These are phyloP conservation scores for Dicrurus megarhynchus DNA, from an alignment of 2,113 vertebrate species.

Conservation along the genomic window DNA sequence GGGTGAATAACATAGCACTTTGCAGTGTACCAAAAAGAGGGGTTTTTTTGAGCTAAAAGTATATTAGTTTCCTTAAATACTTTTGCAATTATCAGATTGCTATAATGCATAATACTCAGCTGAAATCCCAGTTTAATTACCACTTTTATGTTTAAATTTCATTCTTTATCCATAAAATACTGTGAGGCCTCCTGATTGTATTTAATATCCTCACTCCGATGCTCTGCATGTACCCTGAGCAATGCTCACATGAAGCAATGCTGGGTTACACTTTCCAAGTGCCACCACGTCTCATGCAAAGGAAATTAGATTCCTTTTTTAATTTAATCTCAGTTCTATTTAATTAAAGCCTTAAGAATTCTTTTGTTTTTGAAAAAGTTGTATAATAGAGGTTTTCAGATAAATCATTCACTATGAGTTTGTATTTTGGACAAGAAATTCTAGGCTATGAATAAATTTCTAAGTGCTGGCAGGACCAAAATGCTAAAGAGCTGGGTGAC, in stretches of 20 bases:
- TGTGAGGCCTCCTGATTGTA: background rate
- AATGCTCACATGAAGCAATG: background rate
- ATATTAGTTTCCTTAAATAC: background rate
- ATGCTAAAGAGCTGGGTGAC: slow-evolving; percentile 23
- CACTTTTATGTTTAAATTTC: background rate
- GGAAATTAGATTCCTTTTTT: slow-evolving; percentile 65
- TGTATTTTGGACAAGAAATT: slow-evolving; percentile 53
- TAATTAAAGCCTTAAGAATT: slow-evolving; percentile 70
- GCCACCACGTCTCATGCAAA: slow-evolving; percentile 12
- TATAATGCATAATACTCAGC: background rate
- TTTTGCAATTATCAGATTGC: background rate
- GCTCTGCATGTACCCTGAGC: slow-evolving; percentile 7
- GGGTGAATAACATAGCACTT: background rate
- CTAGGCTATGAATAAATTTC: slow-evolving; percentile 70
- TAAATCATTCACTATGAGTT: slow-evolving; percentile 39
- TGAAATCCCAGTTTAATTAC: slow-evolving; percentile 16
- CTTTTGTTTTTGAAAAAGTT: slow-evolving; percentile 52
- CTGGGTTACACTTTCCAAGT: slow-evolving; percentile 25
- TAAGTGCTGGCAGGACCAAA: slow-evolving; percentile 19
- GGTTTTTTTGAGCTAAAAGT: background rate
- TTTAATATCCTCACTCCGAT: slow-evolving; percentile 3
- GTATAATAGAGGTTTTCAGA: slow-evolving; percentile 42
- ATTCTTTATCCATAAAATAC: background rate
- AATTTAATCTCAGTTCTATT: slow-evolving; percentile 64
- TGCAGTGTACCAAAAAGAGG: background rate